These are phyloP conservation scores for Bhutanitis thaidina DNA, from an alignment of 2,888 invertebrate genomes.

Conservation along the genomic window DNA sequence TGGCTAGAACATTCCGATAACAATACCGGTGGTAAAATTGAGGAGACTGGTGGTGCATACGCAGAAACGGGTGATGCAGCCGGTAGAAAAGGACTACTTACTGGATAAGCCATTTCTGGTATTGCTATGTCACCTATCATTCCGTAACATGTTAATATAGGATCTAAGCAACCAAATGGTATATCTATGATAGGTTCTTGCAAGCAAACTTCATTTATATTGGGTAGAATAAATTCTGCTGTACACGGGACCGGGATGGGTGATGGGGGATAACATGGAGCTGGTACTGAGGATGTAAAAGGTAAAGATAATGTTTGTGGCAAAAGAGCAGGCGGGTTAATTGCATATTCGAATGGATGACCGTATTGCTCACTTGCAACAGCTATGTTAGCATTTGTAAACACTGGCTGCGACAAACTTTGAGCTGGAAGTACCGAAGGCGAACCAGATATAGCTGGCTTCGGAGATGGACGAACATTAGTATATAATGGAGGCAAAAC, in stretches of 20 bases:
- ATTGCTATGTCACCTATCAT: slow-evolving; percentile 20
- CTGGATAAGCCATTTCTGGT: slow-evolving; percentile 20
- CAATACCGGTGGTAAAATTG: slow-evolving; percentile 33
- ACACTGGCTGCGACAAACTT: background rate
- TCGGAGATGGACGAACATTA: slow-evolving; percentile 1
- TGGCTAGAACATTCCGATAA: slow-evolving; percentile 39
- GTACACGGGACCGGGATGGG: slow-evolving; percentile 3
- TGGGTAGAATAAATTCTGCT: slow-evolving; percentile 3
- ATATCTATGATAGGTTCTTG: slow-evolving; percentile 12
- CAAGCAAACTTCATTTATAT: slow-evolving; percentile 7
- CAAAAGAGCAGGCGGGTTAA: background rate
- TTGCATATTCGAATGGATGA: slow-evolving; percentile 10
- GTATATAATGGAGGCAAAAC: slow-evolving; percentile 1
- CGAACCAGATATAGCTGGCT: background rate
- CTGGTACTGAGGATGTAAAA: background rate
- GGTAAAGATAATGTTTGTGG: background rate
- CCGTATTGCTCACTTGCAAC: background rate
- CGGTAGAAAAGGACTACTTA: slow-evolving; percentile 42
- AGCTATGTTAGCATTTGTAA: background rate
- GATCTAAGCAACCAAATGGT: slow-evolving; percentile 28
- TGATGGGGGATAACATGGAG: slow-evolving; percentile 1
- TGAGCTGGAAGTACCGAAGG: background rate
- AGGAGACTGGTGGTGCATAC: slow-evolving; percentile 32
- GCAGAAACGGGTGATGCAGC: slow-evolving; percentile 48
- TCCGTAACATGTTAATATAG: slow-evolving; percentile 24